phyloP scores from a whole-genome alignment of 2,888 invertebrate species.

The Perizoma flavofasciatum region DNA sequence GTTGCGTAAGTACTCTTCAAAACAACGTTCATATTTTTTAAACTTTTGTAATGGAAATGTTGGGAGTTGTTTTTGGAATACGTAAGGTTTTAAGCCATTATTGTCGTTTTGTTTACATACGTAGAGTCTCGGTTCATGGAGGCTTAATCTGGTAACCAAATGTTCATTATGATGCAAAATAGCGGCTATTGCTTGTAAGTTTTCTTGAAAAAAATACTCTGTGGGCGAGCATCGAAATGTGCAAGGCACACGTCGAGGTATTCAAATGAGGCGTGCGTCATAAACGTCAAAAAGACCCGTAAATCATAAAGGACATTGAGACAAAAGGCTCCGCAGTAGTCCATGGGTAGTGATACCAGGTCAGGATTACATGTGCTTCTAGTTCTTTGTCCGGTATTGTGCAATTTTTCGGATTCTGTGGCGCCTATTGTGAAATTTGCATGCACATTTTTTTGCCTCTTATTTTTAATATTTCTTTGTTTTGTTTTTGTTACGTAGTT shows the following conservation, averaged over 20 bases:
- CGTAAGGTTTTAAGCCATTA: constrained; percentile 56
- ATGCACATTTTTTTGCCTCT: constrained; percentile 72
- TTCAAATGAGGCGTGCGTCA: constrained; percentile 80
- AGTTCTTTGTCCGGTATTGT: constrained; percentile 66
- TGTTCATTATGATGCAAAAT: constrained; percentile 79
- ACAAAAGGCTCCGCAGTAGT: constrained; percentile 68
- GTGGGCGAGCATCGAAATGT: constrained; percentile 73
- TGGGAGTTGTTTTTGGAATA: constrained; percentile 49
- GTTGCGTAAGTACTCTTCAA: constrained; percentile 50
- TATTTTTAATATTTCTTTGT: constrained; percentile 51
- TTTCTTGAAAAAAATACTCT: constrained; percentile 67
- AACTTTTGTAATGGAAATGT: constrained; percentile 55
- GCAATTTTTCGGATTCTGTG: constrained; percentile 76
- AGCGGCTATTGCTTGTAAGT: constrained; percentile 54
- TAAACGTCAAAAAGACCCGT: constrained; percentile 79
- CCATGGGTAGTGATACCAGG: constrained; percentile 73
- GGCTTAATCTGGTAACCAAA: constrained; percentile 82
- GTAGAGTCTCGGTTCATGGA: constrained; percentile 66
- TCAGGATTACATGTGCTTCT: constrained; percentile 81
- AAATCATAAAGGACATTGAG: constrained; percentile 78
- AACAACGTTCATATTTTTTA: constrained; percentile 29
- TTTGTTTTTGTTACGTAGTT: constrained; percentile 44
- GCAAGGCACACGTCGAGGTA: constrained; percentile 76
- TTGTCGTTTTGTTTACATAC: constrained; percentile 66
- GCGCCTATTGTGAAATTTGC: constrained; percentile 62